Evolutionary conservation across 2,113 vertebrate genomes (phyloP), one percentile per base, ranked within the genome.

Genomic region (Pithys albifrons): DNA sequence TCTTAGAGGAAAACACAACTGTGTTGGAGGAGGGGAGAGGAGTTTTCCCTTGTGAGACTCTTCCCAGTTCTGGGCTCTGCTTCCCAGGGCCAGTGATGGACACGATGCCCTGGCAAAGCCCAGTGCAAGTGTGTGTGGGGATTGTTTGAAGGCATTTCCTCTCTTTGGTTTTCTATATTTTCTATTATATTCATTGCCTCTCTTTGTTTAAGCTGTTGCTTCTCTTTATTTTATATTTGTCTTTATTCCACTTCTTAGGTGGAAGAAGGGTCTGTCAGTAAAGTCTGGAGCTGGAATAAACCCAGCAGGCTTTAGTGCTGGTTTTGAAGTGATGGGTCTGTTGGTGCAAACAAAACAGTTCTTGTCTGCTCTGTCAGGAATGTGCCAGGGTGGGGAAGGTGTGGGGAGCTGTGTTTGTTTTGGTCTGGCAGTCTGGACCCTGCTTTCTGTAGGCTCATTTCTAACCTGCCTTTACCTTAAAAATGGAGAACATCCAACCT

Each of bases 401-500:
- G 8, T 28, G 78, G 66, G 80, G 75, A 45, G 24, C 67, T 65
- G 62, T 72, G 19, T 64, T 86, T 86, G 69, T 17, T 96, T 94
- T 95, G 93, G 24, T 43, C 88, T 3, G 2, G 1, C 35, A 12
- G 31, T 5, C 49, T 77, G 73, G 74, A n/a, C 81, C 46, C 55
- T 31, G 43, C 48, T 48, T n/a, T 90, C 58, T 54, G 20, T 51
- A 4, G 27, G 7, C 55, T 89, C 37, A 5, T 22, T 91, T 74
- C 43, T 14, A 31, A 41, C 80, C 62, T 16, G 10, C 33, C 54
- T 58, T 24, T 45, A 71, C 66, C 83, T 93, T 75, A 0, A 23
- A 37, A 61, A 41, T 43, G 49, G 70, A 49, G 78, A 51, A 25
- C 2, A 12, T 12, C 48, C 57, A 41, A 2, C 12, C 4, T 14